phyloP scores from a whole-genome alignment of 2,888 invertebrate genomes.

The Zygaena filipendulae region DNA sequence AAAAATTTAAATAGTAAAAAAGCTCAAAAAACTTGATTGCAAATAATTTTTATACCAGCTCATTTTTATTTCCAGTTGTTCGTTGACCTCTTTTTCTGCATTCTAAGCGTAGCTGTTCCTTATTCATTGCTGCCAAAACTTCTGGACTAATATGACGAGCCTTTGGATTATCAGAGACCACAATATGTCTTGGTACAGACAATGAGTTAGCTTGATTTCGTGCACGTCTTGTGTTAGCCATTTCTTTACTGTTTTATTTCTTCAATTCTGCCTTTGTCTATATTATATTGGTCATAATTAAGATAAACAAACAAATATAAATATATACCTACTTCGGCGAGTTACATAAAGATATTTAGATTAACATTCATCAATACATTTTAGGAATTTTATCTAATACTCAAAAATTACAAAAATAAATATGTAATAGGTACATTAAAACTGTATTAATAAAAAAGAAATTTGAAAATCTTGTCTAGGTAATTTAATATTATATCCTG shows the following conservation, averaged over 20 bases:
- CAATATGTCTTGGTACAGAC: slow-evolving; percentile 49
- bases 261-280: slow-evolving; percentile 20
- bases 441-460: background rate
- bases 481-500: no score
- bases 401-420: slow-evolving; percentile 14
- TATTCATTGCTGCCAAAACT: slow-evolving; percentile 70
- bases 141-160: slow-evolving; percentile 56
- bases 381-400: slow-evolving; percentile 10
- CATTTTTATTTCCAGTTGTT: slow-evolving; percentile 75
- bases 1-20: slow-evolving; percentile 29
- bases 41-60: slow-evolving; percentile 69
- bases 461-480: no score
- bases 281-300: slow-evolving; percentile 20
- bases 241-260: slow-evolving; percentile 28
- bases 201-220: slow-evolving; percentile 53
- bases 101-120: slow-evolving; percentile 75
- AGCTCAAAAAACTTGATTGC: slow-evolving; percentile 45
- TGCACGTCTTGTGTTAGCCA: slow-evolving; percentile 53
- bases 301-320: slow-evolving; percentile 15
- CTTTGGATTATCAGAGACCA: slow-evolving; percentile 50
- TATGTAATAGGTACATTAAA: background rate
- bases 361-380: slow-evolving; percentile 8
- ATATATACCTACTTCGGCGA: slow-evolving; percentile 10
- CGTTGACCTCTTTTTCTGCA: slow-evolving; percentile 77
- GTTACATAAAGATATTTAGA: slow-evolving; percentile 17